Evolutionary conservation across 2,113 vertebrate genomes (phyloP).

Genomic region (Halcyon malimbica): DNA sequence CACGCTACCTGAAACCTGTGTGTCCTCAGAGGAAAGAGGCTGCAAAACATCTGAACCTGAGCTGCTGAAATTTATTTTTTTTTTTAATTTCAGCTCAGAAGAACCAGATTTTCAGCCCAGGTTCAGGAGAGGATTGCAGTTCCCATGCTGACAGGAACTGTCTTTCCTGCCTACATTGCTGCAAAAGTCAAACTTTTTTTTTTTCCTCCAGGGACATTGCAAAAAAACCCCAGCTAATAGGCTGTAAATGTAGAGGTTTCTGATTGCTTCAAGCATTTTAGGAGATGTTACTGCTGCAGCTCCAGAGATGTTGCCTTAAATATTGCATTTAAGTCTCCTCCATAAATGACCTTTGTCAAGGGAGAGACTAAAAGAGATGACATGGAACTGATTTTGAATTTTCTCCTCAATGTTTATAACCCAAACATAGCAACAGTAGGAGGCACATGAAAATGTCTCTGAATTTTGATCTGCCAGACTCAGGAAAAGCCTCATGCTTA

Average conservation of each 20-base stretch:
- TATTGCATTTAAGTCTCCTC: not conserved
- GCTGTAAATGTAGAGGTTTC: not conserved
- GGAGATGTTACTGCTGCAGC: not conserved
- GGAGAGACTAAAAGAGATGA: not conserved
- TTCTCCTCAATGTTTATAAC: not conserved
- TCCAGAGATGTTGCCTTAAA: not conserved
- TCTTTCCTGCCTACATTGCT: not conserved
- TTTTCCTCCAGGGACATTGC: not conserved
- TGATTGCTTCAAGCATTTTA: not conserved
- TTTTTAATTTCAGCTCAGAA: not conserved
- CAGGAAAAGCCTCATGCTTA: not conserved
- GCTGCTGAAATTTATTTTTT: not conserved
- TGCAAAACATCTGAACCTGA: not conserved
- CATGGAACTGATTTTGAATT: not conserved
- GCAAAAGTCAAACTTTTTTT: not conserved
- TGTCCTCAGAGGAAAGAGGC: not conserved
- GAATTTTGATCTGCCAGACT: conserved; percentile 10
- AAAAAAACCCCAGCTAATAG: not conserved
- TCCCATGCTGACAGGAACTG: not conserved
- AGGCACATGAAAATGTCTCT: not conserved
- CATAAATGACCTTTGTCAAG: not conserved
- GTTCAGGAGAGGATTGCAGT: not conserved
- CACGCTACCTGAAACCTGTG: not conserved
- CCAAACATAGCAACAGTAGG: not conserved
- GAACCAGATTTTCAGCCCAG: not conserved